These are phyloP conservation scores for Oscheius sp. DNA, from an alignment of 2,888 invertebrate genomes.

Conservation along the genomic window DNA sequence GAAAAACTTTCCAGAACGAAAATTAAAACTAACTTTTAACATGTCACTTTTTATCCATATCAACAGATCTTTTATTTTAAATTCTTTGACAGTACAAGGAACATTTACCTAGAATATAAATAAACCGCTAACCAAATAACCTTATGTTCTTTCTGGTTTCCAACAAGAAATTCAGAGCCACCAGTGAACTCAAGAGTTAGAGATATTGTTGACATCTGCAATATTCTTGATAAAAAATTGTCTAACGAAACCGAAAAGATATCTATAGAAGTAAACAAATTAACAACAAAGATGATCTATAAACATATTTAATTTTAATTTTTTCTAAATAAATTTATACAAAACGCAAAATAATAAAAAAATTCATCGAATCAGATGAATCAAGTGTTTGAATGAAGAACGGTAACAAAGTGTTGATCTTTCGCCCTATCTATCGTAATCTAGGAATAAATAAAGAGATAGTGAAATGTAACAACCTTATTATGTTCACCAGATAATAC, in stretches of 20 bases:
- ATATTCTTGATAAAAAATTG: neutral
- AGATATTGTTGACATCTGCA: neutral
- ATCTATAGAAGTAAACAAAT: too few species aligned
- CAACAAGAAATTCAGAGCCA: conserved; percentile 46
- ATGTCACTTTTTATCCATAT: conserved; percentile 16
- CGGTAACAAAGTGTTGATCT: too few species aligned
- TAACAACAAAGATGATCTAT: too few species aligned
- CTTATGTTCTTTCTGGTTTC: conserved; percentile 46
- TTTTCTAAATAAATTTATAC: too few species aligned
- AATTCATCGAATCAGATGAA: too few species aligned
- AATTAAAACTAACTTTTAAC: conserved; percentile 8
- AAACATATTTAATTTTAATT: too few species aligned
- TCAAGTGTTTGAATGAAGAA: too few species aligned
- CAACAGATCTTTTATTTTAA: conserved; percentile 1
- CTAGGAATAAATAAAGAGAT: too few species aligned
- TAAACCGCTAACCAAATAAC: conserved; percentile 17
- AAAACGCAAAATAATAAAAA: too few species aligned
- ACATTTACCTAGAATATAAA: neutral
- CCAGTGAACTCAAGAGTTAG: neutral
- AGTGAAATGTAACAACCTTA: too few species aligned
- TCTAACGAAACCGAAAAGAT: neutral
- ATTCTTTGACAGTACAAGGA: neutral
- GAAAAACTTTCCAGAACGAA: too few species aligned
- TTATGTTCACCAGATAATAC: neutral
- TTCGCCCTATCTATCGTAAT: too few species aligned